phyloP scores from a whole-genome alignment of 2,113 vertebrate genomes.

The Mungos mungo region DNA sequence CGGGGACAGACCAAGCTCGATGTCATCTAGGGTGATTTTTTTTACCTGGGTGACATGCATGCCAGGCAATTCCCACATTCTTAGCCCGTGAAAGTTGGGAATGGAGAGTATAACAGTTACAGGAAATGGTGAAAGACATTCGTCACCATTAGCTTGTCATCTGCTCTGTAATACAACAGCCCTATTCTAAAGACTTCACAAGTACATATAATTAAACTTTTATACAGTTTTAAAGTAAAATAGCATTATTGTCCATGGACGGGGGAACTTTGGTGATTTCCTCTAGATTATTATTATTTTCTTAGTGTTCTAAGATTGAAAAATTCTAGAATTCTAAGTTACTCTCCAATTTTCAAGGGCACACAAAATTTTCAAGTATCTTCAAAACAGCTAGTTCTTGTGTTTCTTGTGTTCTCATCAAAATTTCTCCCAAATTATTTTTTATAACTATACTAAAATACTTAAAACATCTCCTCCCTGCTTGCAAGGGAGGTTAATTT shows the following conservation, averaged over 20 bases:
- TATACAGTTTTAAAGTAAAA: not conserved
- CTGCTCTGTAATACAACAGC: not conserved
- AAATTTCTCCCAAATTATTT: not conserved
- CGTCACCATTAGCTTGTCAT: not conserved
- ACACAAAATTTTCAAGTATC: not conserved
- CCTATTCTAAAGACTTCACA: not conserved
- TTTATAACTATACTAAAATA: not conserved
- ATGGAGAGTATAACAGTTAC: not conserved
- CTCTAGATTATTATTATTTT: not conserved
- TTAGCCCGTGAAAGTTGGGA: not conserved
- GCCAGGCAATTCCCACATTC: not conserved
- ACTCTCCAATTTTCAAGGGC: not conserved
- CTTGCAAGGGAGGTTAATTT: not conserved
- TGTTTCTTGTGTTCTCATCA: not conserved
- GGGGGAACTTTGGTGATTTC: not conserved
- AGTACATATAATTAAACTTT: not conserved
- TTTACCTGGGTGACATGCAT: not conserved
- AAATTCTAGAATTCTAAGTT: constrained; percentile 7
- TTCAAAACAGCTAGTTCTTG: not conserved
- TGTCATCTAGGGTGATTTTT: not conserved
- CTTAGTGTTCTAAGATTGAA: not conserved
- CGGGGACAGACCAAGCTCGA: not conserved
- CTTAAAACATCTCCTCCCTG: not conserved
- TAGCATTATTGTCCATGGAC: not conserved
- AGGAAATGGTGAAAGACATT: not conserved